These are phyloP conservation scores for Alosa sapidissima DNA, from an alignment of 2,797 vertebrate genomes.

Conservation along the genomic window DNA sequence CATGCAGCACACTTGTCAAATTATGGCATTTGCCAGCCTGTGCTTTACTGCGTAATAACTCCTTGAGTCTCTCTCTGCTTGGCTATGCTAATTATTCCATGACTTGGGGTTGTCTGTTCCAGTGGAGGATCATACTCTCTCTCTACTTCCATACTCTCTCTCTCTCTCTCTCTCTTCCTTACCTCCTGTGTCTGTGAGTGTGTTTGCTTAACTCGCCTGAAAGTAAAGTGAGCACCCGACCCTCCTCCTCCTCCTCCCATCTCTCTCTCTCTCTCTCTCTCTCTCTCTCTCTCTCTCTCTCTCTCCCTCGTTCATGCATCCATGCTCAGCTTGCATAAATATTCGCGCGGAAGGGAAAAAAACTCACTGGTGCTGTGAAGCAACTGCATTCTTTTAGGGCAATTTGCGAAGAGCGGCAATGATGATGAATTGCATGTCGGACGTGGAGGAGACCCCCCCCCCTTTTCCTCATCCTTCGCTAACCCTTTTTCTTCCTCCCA, in stretches of 20 bases:
- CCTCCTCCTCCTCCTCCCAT: background rate
- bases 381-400: conserved; percentile 34
- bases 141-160: background rate
- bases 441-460: background rate
- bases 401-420: conserved; percentile 28
- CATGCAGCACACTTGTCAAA: conserved; percentile 37
- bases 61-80: conserved; percentile 49
- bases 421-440: conserved; percentile 36
- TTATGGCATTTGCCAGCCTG: conserved; percentile 46
- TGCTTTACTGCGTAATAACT: conserved; percentile 50
- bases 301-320: conserved; percentile 9
- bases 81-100: conserved; percentile 53
- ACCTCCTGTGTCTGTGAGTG: background rate
- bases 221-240: conserved; percentile 36
- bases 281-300: background rate
- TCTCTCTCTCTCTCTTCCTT: background rate
- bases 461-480: conserved; percentile 17
- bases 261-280: background rate
- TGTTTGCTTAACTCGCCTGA: conserved; percentile 45
- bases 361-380: conserved; percentile 13
- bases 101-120: conserved; percentile 49
- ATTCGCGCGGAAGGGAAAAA: background rate
- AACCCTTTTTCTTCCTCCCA: background rate
- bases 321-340: conserved; percentile 23
- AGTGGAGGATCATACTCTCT: conserved; percentile 41